A percentile compares a stretch with the other conserved stretches of the same genome.
phyloP scores from a whole-genome alignment of 2,797 vertebrate species.

The Manis pentadactyla region DNA sequence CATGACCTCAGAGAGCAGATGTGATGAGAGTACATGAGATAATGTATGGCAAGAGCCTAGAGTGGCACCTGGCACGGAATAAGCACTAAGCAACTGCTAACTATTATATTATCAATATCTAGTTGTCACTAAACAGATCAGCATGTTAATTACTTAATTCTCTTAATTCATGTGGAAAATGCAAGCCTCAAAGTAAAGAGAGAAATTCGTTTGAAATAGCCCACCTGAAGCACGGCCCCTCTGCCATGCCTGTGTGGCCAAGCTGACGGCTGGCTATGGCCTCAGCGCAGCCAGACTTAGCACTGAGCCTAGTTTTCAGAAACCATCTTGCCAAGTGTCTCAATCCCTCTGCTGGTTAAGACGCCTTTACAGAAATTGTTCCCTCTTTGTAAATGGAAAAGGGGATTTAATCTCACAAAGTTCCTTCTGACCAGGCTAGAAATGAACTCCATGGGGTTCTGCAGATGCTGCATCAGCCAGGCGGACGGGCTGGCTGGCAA shows the following conservation, averaged over 20 bases:
- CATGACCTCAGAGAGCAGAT: not conserved
- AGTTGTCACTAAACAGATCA: not conserved
- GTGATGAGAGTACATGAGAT: not conserved
- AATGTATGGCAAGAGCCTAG: no score
- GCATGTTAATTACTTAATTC: not conserved
- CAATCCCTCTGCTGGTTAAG: constrained; percentile 32
- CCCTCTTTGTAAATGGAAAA: constrained; percentile 51
- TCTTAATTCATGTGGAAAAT: not conserved
- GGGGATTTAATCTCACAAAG: constrained; percentile 43
- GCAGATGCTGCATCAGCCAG: constrained; percentile 68
- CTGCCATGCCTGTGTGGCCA: not conserved
- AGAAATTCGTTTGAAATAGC: not conserved
- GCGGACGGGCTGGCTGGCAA: not conserved
- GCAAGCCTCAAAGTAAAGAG: not conserved
- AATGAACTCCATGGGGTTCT: constrained; percentile 14
- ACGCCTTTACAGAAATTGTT: constrained; percentile 6
- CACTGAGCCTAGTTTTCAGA: constrained; percentile 3
- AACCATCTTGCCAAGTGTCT: constrained; percentile 48
- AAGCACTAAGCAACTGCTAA: no score
- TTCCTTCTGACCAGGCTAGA: constrained; percentile 30
- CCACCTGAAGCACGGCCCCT: not conserved
- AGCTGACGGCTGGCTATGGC: not conserved
- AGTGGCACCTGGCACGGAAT: fast-evolving
- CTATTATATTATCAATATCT: not conserved
- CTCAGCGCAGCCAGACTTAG: not conserved